A percentile compares a stretch with the other conserved stretches of the same genome.
Conservation (phyloP, 2,113 vertebrate species). For the Lichenostomus cassidix region DNA sequence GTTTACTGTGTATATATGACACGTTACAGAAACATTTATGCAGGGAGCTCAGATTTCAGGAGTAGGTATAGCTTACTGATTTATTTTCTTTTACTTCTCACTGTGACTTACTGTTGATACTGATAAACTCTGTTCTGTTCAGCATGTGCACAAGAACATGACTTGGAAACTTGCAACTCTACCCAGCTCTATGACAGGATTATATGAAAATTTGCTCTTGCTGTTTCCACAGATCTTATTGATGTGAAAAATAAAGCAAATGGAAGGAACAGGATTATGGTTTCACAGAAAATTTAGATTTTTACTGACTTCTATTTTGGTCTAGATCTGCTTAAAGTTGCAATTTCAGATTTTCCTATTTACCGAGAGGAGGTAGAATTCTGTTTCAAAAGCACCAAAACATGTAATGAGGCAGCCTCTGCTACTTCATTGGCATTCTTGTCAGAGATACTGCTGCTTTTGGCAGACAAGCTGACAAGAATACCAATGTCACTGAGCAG, state of each 20-base stretch:
- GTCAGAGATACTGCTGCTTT: background rate
- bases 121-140: background rate
- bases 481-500: background rate
- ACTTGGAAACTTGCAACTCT: background rate
- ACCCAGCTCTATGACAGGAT: background rate
- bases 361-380: background rate
- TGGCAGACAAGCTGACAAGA: background rate
- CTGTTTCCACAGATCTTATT: background rate
- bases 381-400: background rate
- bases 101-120: background rate
- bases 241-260: background rate
- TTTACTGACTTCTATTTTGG: background rate
- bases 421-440: background rate
- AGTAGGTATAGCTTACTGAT: background rate
- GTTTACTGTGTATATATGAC: background rate
- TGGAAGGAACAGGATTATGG: background rate
- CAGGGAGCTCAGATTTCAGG: background rate
- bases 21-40: background rate
- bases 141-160: background rate
- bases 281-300: background rate
- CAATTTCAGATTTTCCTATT: background rate
- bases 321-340: background rate
- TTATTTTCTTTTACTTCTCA: background rate
- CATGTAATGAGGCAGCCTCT: background rate
- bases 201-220: background rate